A percentile compares a stretch with the other conserved stretches of the same genome.
These are phyloP conservation scores for Actinostola sp. DNA, from an alignment of 92 coral and sea anemone genomes.

Conservation along the genomic window DNA sequence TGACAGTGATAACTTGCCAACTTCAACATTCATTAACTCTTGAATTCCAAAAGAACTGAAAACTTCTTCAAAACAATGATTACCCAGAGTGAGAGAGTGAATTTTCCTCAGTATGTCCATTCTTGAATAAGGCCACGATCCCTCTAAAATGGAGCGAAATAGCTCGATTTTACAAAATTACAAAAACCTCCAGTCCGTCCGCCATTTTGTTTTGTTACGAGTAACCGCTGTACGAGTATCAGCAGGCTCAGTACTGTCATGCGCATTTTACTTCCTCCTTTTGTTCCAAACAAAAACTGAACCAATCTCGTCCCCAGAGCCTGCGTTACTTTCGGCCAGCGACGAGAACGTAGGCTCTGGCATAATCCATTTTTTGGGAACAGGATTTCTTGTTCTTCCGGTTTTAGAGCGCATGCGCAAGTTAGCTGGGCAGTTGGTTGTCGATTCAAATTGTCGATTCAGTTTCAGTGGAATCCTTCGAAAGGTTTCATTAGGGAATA, in stretches of 20 bases:
- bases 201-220: conserved; percentile 48
- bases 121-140: neutral
- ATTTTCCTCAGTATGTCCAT: conserved; percentile 55
- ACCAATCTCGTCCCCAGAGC: too few relatives aligned
- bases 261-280: conserved; percentile 22
- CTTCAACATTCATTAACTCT: neutral
- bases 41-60: conserved; percentile 9
- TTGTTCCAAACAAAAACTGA: conserved; percentile 11
- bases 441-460: too few relatives aligned
- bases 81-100: conserved; percentile 30
- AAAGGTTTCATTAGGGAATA: too few relatives aligned
- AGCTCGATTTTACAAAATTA: neutral
- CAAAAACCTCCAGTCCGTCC: neutral
- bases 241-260: conserved; percentile 12
- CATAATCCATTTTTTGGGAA: too few relatives aligned
- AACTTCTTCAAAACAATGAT: conserved; percentile 39
- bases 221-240: conserved; percentile 19
- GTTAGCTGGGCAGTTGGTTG: too few relatives aligned
- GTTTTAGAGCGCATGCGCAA: too few relatives aligned
- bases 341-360: too few relatives aligned
- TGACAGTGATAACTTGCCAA: neutral
- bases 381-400: too few relatives aligned
- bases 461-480: too few relatives aligned
- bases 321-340: too few relatives aligned
- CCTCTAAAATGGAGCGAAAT: neutral